Evolutionary conservation across 35 echinoderm and acorn worm species (phyloP), one percentile per base, ranked within the genome.

Genomic region (Lytechinus pictus): DNA sequence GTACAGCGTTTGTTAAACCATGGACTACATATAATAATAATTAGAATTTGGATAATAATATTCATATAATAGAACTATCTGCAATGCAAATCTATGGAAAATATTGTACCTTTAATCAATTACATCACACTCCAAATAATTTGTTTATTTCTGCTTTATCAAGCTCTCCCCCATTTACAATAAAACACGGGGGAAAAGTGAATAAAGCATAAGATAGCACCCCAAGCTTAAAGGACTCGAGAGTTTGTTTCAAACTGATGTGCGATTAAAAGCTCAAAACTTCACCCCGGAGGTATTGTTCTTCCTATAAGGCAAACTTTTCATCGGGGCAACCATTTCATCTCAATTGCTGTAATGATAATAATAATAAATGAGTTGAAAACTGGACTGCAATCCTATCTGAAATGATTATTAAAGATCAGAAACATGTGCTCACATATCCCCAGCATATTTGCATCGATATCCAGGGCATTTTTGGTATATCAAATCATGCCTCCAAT

Each of bases 1-100:
- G 92, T 93, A 93, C 92, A 93, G 51, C 92, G 13, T 19, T 54
- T 27, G 9, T 93, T 52, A 92, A 10, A 58, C 56, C 66, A 79
- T 79, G 66, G 66, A 24, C 66, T 79, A 79, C 66, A 79, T 79
- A 79, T 79, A 79, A 5, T 79, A 24, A 79, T 79, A 79, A 93
- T 28, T 93, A 53, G 92, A 55, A 28, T 93, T 53, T 93, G 53
- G 28, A 93, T 93, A 93, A 93, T 93, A 93, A 93, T 93, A 93
- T 93, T 93, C 53, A 93, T 93, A 93, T 93, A 57, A 53, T 19
- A 7, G n/a, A 53, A 93, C 52, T 28, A 24, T 93, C 92, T 93
- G 52, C 52, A 93, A 93, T 55, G 54, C 21, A 55, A 79, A 24
- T 79, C 66, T 79, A 79, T 79, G 66, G 19, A 79, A 79, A 79